These are phyloP conservation scores for Coendou prehensilis DNA, from an alignment of 2,797 vertebrate species.

Conservation along the genomic window DNA sequence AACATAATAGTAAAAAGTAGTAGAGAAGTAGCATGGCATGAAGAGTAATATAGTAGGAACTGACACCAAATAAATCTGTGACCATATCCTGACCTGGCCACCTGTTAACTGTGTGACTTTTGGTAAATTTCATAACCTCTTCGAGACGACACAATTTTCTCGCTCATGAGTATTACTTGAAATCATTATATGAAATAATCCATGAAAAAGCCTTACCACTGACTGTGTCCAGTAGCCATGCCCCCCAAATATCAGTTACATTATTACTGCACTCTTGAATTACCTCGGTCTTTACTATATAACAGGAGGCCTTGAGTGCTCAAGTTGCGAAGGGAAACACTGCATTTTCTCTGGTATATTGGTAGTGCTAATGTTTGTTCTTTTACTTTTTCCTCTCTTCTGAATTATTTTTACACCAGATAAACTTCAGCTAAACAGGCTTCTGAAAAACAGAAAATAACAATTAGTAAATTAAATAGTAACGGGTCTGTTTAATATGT, in stretches of 20 bases:
- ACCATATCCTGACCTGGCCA: background rate
- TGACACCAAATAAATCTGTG: background rate
- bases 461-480: slow-evolving; percentile 24
- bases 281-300: background rate
- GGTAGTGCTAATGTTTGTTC: slow-evolving; percentile 9
- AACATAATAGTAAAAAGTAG: background rate
- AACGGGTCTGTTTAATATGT: background rate
- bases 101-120: background rate
- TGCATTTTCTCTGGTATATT: background rate
- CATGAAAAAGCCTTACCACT: slow-evolving; percentile 32
- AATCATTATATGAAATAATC: slow-evolving; percentile 42
- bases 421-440: slow-evolving; percentile 25
- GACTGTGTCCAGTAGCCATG: background rate
- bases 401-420: slow-evolving; percentile 26
- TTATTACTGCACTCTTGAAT: background rate
- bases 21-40: background rate
- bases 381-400: slow-evolving; percentile 4
- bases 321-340: slow-evolving; percentile 14
- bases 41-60: background rate
- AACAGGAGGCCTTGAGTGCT: background rate
- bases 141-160: background rate
- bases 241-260: background rate
- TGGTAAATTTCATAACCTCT: background rate
- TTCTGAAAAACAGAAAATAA: slow-evolving; percentile 49
- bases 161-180: slow-evolving; percentile 28